Evolutionary conservation across 2,797 vertebrate genomes (phyloP), one percentile per base, ranked within the genome.

Genomic region (Dallia pectoralis): DNA sequence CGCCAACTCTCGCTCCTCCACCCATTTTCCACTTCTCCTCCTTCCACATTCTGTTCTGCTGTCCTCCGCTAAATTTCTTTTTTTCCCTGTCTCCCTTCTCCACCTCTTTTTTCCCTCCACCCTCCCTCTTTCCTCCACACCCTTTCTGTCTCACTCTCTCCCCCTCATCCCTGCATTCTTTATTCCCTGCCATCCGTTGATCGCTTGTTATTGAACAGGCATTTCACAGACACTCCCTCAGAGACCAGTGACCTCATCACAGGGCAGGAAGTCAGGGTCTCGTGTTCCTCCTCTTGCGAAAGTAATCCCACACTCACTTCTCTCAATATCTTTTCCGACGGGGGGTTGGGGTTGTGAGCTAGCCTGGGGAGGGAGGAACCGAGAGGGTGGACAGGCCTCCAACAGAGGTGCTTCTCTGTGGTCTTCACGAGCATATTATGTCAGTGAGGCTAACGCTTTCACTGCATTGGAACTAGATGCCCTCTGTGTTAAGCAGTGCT

Each of bases 191-290:
- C 74, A 70, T 64, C 79, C 75, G 25, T 89, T 81, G 74, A 59
- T 44, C 33, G 56, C 69, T 81, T 90, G 83, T 89, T 89, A 87
- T 79, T 86, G 87, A 88, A 74, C 89, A 87, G 87, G 88, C 89
- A 85, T 91, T 92, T 92, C 83, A 83, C 89, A 90, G 87, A 93
- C 89, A 80, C 88, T 92, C 91, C 93, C 91, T 79, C 77, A 69
- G 87, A 92, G 91, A 93, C 87, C 53, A 75, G 85, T 93, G 93
- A 94, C 89, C 90, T 94, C 93, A 94, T 91, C 90, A 89, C 79
- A n/a, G n/a, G 87, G 86, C 92, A 93, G 93, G 92, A 94, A 94
- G 90, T 93, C 84, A 84, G 85, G 83, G 91, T 88, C 90, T 93
- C 88, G 87, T 89, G 91, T 93, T 92, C 90, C 89, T 92, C 90